A percentile compares a stretch with the other conserved stretches of the same genome.
Conservation (phyloP, 2,888 invertebrate species). For the Hirtodrosophila trivittata region DNA sequence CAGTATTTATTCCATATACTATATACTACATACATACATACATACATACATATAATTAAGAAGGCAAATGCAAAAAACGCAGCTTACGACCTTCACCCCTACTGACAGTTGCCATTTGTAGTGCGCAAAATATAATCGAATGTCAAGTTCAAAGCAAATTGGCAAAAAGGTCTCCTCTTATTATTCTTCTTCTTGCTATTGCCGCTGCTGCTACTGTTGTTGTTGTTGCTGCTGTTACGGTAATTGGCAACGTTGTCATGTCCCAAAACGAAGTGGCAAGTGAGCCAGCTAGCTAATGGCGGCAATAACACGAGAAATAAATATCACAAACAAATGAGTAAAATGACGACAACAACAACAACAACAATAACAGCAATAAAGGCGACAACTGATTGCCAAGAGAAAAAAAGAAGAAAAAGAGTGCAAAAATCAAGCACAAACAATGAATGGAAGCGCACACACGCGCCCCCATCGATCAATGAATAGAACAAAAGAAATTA, state of each 20-base stretch:
- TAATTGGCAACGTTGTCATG: conserved; percentile 55
- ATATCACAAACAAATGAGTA: conserved; percentile 59
- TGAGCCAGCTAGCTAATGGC: conserved; percentile 47
- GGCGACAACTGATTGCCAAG: conserved; percentile 50
- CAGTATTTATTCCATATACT: not conserved
- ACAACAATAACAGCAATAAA: conserved; percentile 15
- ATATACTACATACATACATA: not conserved
- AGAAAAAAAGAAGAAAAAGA: conserved; percentile 26
- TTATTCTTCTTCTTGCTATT: conserved; percentile 15
- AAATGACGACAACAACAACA: conserved; percentile 19
- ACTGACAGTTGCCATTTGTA: conserved; percentile 22
- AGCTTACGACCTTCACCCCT: conserved; percentile 61
- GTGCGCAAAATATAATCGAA: conserved; percentile 65
- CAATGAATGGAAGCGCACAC: conserved; percentile 49
- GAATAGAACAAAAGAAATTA: not conserved
- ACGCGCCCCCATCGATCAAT: not conserved
- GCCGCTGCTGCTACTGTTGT: conserved; percentile 11
- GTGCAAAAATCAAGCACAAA: conserved; percentile 47
- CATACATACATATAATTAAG: conserved; percentile 2
- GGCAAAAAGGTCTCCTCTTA: conserved; percentile 38
- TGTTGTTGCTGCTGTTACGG: conserved; percentile 24
- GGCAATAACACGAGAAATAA: conserved; percentile 63
- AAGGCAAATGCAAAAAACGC: conserved; percentile 5
- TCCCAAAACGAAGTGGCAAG: conserved; percentile 32
- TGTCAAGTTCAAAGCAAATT: conserved; percentile 72